These are phyloP conservation scores for Aldrovandia affinis DNA, from an alignment of 2,797 vertebrate species.

Conservation along the genomic window DNA sequence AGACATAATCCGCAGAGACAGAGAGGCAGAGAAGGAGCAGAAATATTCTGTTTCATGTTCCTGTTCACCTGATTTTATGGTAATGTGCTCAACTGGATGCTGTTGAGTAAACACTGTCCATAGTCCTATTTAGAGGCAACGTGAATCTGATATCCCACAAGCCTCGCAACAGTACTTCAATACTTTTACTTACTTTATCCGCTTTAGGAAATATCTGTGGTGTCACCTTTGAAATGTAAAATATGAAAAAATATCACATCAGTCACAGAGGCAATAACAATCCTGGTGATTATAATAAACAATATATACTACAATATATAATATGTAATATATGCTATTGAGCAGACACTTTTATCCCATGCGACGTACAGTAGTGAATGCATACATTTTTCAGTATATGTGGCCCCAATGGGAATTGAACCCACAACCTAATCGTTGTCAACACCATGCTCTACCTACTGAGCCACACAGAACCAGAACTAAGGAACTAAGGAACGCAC, in stretches of 20 bases:
- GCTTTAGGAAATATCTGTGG: not conserved
- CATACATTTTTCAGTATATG: too few relatives aligned
- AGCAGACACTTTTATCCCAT: too few relatives aligned
- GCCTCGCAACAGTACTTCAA: slow-evolving; percentile 35
- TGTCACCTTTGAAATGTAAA: not conserved
- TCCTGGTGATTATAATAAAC: too few relatives aligned
- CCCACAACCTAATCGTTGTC: too few relatives aligned
- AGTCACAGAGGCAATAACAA: not conserved
- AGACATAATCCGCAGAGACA: slow-evolving; percentile 23
- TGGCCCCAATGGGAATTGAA: too few relatives aligned
- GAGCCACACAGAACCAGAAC: too few relatives aligned
- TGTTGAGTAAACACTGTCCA: slow-evolving; percentile 62
- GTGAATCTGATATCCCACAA: slow-evolving; percentile 54
- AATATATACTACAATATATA: too few relatives aligned
- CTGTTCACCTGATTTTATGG: slow-evolving; percentile 56
- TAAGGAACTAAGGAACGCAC: not conserved
- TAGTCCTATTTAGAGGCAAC: slow-evolving; percentile 46
- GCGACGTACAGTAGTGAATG: too few relatives aligned
- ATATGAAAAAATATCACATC: not conserved
- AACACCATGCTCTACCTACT: too few relatives aligned
- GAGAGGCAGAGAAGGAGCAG: slow-evolving; percentile 6
- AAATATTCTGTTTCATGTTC: slow-evolving; percentile 47
- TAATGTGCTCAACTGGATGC: slow-evolving; percentile 41
- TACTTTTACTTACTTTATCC: slow-evolving; percentile 34
- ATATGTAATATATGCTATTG: too few relatives aligned